A percentile compares a stretch with the other conserved stretches of the same genome.
Evolutionary conservation across 2,888 invertebrate species (phyloP).

Genomic region (Platerodrilus igneus): DNA sequence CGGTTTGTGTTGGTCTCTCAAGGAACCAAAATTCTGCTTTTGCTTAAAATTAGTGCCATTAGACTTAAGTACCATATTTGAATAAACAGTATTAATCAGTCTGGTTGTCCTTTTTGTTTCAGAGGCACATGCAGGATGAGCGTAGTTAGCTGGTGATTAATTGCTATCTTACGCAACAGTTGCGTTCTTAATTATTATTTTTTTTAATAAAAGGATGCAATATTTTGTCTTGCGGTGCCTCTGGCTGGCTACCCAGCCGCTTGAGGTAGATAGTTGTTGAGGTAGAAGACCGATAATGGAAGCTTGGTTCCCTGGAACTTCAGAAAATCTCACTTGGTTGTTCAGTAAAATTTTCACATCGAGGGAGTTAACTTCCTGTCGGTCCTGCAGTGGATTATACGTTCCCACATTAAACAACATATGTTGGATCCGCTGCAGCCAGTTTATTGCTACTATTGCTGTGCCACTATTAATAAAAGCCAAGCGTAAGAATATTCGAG

Average conservation of each 20-base stretch:
- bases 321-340: conserved; percentile 42
- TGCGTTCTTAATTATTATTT: conserved; percentile 43
- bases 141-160: conserved; percentile 48
- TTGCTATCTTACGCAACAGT: conserved; percentile 48
- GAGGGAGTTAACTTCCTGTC: conserved; percentile 36
- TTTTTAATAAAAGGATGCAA: conserved; percentile 33
- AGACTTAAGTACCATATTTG: conserved; percentile 17
- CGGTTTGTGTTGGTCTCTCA: no score
- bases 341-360: conserved; percentile 16
- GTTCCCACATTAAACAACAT: conserved; percentile 33
- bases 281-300: conserved; percentile 46
- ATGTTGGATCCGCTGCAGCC: conserved; percentile 43
- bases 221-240: conserved; percentile 49
- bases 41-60: no score
- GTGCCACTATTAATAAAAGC: conserved; percentile 34
- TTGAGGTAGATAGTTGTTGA: conserved; percentile 37
- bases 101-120: conserved; percentile 60
- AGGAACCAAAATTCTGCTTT: no score
- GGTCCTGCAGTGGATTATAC: conserved; percentile 38
- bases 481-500: conserved; percentile 40
- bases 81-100: conserved; percentile 46
- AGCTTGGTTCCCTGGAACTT: conserved; percentile 40
- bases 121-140: conserved; percentile 80
- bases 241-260: conserved; percentile 46
- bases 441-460: conserved; percentile 39